Evolutionary conservation across 1,140 invertebrate species (phyloP).

Genomic region (Acromyrmex heyeri): DNA sequence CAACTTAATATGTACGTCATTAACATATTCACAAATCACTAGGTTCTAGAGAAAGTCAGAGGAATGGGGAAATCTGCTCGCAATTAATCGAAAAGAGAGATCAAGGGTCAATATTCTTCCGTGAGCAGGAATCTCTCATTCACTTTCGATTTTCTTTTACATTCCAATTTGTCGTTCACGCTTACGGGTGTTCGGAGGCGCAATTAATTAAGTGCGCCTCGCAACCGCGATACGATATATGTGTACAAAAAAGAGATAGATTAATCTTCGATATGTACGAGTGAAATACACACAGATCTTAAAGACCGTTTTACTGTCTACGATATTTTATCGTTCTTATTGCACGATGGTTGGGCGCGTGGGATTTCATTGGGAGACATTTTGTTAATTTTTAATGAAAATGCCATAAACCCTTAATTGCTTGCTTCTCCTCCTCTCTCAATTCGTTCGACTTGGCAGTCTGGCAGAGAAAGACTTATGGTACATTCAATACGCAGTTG

Average conservation of each 20-base stretch:
- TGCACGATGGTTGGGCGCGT: background rate
- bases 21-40: slow-evolving; percentile 55
- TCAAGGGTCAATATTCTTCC: slow-evolving; percentile 51
- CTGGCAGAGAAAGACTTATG: slow-evolving; percentile 20
- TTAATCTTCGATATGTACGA: background rate
- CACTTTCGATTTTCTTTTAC: slow-evolving; percentile 55
- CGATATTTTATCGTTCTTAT: slow-evolving; percentile 6
- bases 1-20: slow-evolving; percentile 25
- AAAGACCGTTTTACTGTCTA: background rate
- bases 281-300: background rate
- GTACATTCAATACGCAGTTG: slow-evolving; percentile 2
- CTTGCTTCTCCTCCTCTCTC: background rate
- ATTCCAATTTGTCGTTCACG: slow-evolving; percentile 10
- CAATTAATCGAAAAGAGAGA: slow-evolving; percentile 59
- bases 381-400: slow-evolving; percentile 30
- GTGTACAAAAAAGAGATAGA: background rate
- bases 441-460: slow-evolving; percentile 10
- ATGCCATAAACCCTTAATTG: slow-evolving; percentile 51
- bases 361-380: background rate
- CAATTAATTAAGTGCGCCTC: slow-evolving; percentile 51
- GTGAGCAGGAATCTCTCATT: slow-evolving; percentile 17
- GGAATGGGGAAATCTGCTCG: slow-evolving; percentile 49
- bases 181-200: background rate
- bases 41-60: slow-evolving; percentile 42
- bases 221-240: background rate